phyloP scores from a whole-genome alignment of 2,113 vertebrate genomes.

The Heptranchias perlo region DNA sequence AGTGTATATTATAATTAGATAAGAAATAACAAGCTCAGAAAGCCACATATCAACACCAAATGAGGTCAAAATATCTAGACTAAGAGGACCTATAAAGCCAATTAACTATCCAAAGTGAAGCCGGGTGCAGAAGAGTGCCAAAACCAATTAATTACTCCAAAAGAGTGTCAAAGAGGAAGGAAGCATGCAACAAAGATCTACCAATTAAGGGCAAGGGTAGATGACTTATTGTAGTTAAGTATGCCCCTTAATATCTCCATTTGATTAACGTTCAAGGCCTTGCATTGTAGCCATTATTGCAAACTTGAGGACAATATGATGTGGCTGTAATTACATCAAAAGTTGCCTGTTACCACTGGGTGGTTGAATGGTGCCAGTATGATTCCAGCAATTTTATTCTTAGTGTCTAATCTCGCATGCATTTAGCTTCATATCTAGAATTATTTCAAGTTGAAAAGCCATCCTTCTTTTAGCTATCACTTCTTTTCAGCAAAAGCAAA shows the following conservation, averaged over 20 bases:
- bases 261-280: neutral
- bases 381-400: neutral
- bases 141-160: neutral
- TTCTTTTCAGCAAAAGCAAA: neutral
- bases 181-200: neutral
- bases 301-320: neutral
- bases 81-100: neutral
- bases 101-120: slow-evolving; percentile 2
- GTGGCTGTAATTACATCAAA: neutral
- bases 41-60: neutral
- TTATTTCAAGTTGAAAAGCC: neutral
- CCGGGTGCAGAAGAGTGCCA: neutral
- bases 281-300: too few species aligned
- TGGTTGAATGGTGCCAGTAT: neutral
- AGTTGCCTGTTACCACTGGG: too few species aligned
- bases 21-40: slow-evolving; percentile 3
- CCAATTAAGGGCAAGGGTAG: neutral
- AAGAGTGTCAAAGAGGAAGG: neutral
- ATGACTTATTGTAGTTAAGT: neutral
- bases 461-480: neutral
- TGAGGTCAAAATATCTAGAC: neutral
- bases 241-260: neutral
- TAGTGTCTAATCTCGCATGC: neutral
- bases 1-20: neutral
- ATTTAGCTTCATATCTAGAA: neutral